Evolutionary conservation across 2,888 invertebrate genomes (phyloP), one percentile per base, ranked within the genome.

Genomic region (Dorcus parallelipipedus): DNA sequence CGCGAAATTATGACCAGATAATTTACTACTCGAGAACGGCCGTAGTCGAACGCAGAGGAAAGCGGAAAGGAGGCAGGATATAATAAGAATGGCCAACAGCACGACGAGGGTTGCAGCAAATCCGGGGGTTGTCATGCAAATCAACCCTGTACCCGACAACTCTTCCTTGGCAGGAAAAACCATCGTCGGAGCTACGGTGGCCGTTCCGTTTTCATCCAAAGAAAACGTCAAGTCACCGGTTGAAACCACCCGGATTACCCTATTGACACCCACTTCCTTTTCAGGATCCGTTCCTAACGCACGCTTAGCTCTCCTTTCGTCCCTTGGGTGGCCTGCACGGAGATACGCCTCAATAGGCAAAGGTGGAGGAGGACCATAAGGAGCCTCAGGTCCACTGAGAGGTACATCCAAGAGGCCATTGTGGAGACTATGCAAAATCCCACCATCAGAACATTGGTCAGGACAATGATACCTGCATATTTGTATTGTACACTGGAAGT

Each of bases 71-170:
- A 93, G 82, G 74, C 94, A 95, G 8, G 95, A 93, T 58, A 90
- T 86, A 56, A 95, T 81, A 66, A 95, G 81, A 52, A 95, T 90
- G 54, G 88, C 90, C 59, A 95, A 82, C 23, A 95, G 83, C 49
- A 95, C 85, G 52, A 94, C 86, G 33, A 95, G 81, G 33, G 93
- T 92, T 38, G 92, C 90, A 41, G 93, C 90, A 72, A 95, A 95
- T 9, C 95, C 93, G n/a, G 93, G 91, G 3, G 94, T 94, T 0
- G 95, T 94, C 93, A 95, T 94, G 78, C 95, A 95, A 64, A 95
- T 93, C 61, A 93, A 80, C 20, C 86, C 86, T 33, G 74, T 69
- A 57, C 72, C 73, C 3, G 74, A 70, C 20, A 76, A 59, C 64
- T 85, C 83, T 65, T 85, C 85, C 10, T 82, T 79, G 3, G 87